phyloP scores from a whole-genome alignment of 2,797 vertebrate genomes.

The Sebastes kiyomatsui region DNA sequence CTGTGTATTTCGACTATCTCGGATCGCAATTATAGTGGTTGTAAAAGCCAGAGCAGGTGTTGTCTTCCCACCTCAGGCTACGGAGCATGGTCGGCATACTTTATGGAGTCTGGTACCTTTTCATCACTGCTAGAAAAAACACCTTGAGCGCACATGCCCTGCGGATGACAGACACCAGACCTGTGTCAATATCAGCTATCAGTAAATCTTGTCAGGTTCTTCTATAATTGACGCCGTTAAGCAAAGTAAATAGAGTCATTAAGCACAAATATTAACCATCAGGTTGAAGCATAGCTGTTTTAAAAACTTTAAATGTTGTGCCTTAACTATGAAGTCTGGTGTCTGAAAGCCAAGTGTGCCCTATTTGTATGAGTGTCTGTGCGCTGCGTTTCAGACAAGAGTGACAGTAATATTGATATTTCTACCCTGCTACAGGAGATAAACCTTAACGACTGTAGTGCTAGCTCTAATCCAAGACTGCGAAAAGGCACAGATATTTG shows the following conservation, averaged over 20 bases:
- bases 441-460: constrained; percentile 75
- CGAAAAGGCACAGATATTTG: constrained; percentile 81
- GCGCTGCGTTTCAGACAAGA: constrained; percentile 51
- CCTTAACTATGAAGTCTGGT: constrained; percentile 53
- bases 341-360: constrained; percentile 58
- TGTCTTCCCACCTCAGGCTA: constrained; percentile 66
- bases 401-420: constrained; percentile 68
- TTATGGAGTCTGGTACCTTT: constrained; percentile 71
- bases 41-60: constrained; percentile 78
- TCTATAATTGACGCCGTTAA: constrained; percentile 39
- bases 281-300: constrained; percentile 35
- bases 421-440: constrained; percentile 74
- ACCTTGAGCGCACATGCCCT: constrained; percentile 51
- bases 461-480: constrained; percentile 76
- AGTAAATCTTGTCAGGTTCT: constrained; percentile 46
- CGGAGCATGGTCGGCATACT: constrained; percentile 62
- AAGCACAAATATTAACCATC: constrained; percentile 43
- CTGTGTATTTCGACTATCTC: constrained; percentile 67
- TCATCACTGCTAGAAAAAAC: constrained; percentile 64
- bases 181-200: constrained; percentile 50
- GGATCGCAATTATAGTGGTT: constrained; percentile 77
- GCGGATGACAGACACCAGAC: constrained; percentile 57
- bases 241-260: constrained; percentile 34
- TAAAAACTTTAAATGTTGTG: constrained; percentile 24
- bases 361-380: constrained; percentile 40